These are phyloP conservation scores for Galago senegalensis DNA, from an alignment of 2,797 vertebrate species.

Conservation along the genomic window DNA sequence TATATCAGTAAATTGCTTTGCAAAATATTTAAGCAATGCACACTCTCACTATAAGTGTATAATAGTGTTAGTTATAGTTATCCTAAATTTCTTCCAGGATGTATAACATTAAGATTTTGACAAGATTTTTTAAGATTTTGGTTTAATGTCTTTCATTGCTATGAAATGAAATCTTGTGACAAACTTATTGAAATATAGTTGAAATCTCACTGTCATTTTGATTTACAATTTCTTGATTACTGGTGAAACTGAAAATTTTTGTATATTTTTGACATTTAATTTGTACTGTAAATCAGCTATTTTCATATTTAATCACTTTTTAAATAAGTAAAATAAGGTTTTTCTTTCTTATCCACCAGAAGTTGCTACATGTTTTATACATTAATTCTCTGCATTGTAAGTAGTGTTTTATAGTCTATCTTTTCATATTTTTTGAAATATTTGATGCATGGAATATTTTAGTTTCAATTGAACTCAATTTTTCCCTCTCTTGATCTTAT, in stretches of 20 bases:
- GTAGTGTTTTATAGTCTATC: not conserved
- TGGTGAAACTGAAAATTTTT: not conserved
- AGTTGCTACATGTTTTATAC: not conserved
- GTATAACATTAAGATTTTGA: conserved; percentile 4
- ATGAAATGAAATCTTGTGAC: not conserved
- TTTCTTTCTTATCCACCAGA: not conserved
- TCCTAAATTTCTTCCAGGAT: not conserved
- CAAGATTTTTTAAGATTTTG: too few species aligned
- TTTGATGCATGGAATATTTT: not conserved
- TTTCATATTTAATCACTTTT: conserved; percentile 12
- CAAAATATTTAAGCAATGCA: not conserved
- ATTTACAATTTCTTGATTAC: not conserved
- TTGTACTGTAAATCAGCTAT: not conserved
- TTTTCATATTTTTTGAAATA: not conserved
- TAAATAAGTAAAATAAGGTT: not conserved
- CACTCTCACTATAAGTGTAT: not conserved
- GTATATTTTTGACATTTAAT: not conserved
- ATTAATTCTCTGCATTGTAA: not conserved
- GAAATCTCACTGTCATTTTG: not conserved
- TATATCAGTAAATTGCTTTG: not conserved
- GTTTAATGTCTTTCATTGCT: too few species aligned
- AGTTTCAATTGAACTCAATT: not conserved
- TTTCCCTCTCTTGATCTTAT: not conserved
- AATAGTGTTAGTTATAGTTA: not conserved
- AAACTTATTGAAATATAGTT: not conserved